Evolutionary conservation across 2,113 vertebrate species (phyloP).

Genomic region (Todiramphus saurophagus): DNA sequence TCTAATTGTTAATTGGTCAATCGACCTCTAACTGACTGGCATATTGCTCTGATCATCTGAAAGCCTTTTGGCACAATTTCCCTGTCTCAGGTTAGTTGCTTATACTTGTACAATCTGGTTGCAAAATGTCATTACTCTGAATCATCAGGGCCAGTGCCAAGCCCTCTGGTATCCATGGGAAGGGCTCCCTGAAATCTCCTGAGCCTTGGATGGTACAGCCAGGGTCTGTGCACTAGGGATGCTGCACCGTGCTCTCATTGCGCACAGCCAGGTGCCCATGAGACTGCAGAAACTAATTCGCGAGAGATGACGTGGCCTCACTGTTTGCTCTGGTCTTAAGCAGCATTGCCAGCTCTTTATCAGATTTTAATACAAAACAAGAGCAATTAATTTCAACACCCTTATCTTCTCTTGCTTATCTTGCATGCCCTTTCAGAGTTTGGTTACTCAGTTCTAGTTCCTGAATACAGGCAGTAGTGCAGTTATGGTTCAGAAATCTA

Average conservation of each 20-base stretch:
- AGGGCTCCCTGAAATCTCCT: background rate
- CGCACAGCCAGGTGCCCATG: fast-evolving
- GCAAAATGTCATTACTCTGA: slow-evolving; percentile 50
- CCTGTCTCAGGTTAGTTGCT: slow-evolving; percentile 7
- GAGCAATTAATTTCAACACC: slow-evolving; percentile 53
- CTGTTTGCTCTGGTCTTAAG: background rate
- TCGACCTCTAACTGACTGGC: slow-evolving; percentile 48
- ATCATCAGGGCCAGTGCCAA: background rate
- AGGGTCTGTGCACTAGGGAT: background rate
- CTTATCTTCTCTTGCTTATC: slow-evolving; percentile 46
- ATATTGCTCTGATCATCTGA: slow-evolving; percentile 50
- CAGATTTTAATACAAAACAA: slow-evolving; percentile 35
- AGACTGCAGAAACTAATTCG: background rate
- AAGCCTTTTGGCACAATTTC: background rate
- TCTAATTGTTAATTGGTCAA: slow-evolving; percentile 52
- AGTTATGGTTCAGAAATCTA: slow-evolving; percentile 52
- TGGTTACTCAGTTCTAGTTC: background rate
- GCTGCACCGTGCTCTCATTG: background rate
- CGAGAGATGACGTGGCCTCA: fast-evolving
- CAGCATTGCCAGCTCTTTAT: background rate
- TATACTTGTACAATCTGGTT: slow-evolving; percentile 37
- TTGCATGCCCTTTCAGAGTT: slow-evolving; percentile 31
- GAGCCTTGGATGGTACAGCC: background rate
- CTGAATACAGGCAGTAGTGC: background rate
- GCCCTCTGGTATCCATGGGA: background rate